phyloP scores from a whole-genome alignment of 2,888 invertebrate species.

The Nomada lathburiana region DNA sequence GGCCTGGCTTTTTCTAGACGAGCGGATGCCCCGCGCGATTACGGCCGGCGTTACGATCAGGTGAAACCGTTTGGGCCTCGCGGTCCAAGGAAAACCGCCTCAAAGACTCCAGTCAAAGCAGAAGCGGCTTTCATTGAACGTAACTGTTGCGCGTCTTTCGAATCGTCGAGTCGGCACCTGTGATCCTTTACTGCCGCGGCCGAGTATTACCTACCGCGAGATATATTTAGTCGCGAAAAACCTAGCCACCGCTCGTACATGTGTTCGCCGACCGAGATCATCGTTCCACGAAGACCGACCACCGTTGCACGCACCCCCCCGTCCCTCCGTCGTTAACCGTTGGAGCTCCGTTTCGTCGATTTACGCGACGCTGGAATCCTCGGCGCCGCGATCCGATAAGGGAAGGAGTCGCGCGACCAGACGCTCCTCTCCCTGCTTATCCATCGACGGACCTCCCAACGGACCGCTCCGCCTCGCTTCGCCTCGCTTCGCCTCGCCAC shows the following conservation, averaged over 20 bases:
- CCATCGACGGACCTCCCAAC: slow-evolving; percentile 39
- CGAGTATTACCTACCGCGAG: not conserved
- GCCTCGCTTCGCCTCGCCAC: not conserved
- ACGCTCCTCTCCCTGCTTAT: slow-evolving; percentile 32
- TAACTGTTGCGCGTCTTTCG: slow-evolving; percentile 35
- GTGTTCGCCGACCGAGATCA: not conserved
- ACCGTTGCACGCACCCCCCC: too few relatives aligned
- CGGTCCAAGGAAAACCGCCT: slow-evolving; percentile 70
- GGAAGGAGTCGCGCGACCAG: not conserved
- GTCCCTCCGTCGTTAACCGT: not conserved
- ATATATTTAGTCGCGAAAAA: slow-evolving; percentile 36
- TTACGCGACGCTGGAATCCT: not conserved
- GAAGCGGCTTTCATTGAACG: slow-evolving; percentile 29
- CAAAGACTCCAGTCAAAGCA: slow-evolving; percentile 65
- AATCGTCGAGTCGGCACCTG: not conserved
- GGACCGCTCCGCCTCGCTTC: slow-evolving; percentile 4
- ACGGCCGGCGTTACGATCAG: slow-evolving; percentile 76
- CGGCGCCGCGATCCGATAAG: not conserved
- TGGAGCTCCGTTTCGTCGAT: not conserved
- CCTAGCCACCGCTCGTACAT: not conserved
- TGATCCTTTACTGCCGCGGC: not conserved
- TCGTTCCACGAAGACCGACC: not conserved
- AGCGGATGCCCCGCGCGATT: slow-evolving; percentile 56
- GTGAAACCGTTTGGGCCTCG: slow-evolving; percentile 72
- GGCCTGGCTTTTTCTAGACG: slow-evolving; percentile 40